Percentiles rank a stretch among this genome's conserved stretches.
These are phyloP conservation scores for Stegophylla sp. DNA, from an alignment of 2,888 invertebrate species.

Conservation along the genomic window DNA sequence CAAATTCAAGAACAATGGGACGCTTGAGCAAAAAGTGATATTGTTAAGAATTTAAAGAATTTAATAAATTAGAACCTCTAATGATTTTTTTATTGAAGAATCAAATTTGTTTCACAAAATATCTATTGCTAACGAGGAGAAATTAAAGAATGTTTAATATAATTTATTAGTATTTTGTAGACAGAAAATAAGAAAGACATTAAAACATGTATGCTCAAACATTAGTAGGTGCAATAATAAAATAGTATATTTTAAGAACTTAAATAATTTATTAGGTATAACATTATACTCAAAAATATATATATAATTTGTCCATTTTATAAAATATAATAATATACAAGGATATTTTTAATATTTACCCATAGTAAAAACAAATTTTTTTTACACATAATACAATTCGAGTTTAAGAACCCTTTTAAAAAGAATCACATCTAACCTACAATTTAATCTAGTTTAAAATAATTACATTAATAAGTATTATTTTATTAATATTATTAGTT, in stretches of 20 bases:
- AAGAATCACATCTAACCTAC: conserved; percentile 1
- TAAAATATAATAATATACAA: conserved; percentile 23
- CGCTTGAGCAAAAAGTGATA: too few species aligned
- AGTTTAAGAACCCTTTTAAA: neutral
- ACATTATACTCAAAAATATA: neutral
- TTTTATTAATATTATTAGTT: neutral
- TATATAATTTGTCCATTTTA: neutral
- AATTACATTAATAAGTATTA: too few species aligned
- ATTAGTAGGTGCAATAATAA: neutral
- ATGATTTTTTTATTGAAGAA: too few species aligned
- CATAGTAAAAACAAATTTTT: neutral
- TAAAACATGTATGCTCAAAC: neutral
- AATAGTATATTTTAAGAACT: neutral
- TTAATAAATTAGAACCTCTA: too few species aligned
- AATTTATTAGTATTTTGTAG: neutral
- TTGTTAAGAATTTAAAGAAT: too few species aligned
- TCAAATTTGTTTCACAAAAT: neutral
- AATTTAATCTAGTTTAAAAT: conserved; percentile 13
- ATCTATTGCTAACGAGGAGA: neutral
- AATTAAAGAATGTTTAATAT: neutral
- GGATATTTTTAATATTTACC: neutral
- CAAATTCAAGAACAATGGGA: too few species aligned
- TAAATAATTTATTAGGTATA: neutral
- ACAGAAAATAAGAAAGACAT: neutral
- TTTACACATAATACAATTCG: neutral